Evolutionary conservation across 2,797 vertebrate species (phyloP).

Genomic region (Danionella dracula): DNA sequence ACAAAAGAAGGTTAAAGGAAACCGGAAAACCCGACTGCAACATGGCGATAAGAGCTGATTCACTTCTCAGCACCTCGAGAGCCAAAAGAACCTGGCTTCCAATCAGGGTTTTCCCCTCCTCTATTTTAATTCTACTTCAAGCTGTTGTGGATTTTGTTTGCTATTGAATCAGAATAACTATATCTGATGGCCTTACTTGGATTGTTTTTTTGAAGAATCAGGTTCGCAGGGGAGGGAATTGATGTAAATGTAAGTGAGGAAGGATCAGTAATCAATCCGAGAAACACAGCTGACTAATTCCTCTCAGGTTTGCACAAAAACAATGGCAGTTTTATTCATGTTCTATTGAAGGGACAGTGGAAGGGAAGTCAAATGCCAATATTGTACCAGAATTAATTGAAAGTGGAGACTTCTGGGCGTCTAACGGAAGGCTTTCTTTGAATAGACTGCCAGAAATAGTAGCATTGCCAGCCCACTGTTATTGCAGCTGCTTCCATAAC

Average conservation of each 20-base stretch:
- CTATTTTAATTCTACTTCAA: conserved; percentile 3
- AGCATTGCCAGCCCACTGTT: conserved; percentile 34
- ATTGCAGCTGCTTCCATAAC: conserved; percentile 46
- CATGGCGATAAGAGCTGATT: conserved; percentile 58
- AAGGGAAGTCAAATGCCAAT: conserved; percentile 18
- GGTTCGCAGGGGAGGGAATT: conserved; percentile 12
- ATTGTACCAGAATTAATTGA: conserved; percentile 47
- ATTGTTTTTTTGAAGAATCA: not conserved
- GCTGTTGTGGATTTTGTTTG: conserved; percentile 22
- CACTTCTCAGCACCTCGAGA: conserved; percentile 41
- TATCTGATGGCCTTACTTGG: conserved; percentile 4
- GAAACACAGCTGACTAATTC: not conserved
- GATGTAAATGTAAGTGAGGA: not conserved
- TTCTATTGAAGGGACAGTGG: not conserved
- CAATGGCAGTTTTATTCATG: not conserved
- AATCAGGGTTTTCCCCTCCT: conserved; percentile 16
- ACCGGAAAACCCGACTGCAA: conserved; percentile 53
- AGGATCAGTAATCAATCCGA: conserved; percentile 27
- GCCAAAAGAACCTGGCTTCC: conserved; percentile 40
- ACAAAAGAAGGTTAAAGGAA: conserved; percentile 50
- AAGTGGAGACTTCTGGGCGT: conserved; percentile 38
- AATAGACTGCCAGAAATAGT: conserved; percentile 43
- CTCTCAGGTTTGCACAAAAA: not conserved
- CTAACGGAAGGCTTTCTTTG: conserved; percentile 40
- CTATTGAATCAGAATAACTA: not conserved